Percentiles rank a stretch among this genome's conserved stretches.
phyloP scores from a whole-genome alignment of 2,888 invertebrate species.

The Drosophila planitibia region DNA sequence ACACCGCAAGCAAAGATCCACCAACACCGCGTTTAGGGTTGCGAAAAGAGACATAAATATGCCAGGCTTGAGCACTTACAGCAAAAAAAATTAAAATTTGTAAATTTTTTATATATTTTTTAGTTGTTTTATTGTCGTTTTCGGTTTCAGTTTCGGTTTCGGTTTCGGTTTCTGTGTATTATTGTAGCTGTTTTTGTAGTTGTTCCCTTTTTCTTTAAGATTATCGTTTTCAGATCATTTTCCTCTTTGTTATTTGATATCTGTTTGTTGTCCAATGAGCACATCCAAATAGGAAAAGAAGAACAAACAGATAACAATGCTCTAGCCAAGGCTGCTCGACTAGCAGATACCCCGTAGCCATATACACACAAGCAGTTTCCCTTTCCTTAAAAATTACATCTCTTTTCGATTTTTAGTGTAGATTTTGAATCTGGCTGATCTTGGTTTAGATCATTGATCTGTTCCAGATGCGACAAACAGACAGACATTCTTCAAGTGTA shows the following conservation, averaged over 20 bases:
- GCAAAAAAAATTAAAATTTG: constrained; percentile 28
- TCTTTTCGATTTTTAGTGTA: no score
- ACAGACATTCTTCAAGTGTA: neutral
- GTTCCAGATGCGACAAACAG: neutral
- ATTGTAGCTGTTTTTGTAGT: constrained; percentile 19
- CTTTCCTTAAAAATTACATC: neutral
- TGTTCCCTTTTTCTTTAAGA: constrained; percentile 5
- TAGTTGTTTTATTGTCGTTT: constrained; percentile 61
- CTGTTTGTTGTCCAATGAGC: constrained; percentile 37
- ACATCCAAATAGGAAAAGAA: constrained; percentile 20
- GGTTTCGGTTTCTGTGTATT: constrained; percentile 39
- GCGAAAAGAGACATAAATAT: neutral
- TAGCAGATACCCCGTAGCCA: constrained; percentile 24
- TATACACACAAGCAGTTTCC: neutral
- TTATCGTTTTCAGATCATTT: neutral
- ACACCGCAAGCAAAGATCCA: constrained; percentile 67
- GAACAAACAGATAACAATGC: constrained; percentile 29
- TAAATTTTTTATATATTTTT: constrained; percentile 1
- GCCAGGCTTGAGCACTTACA: neutral
- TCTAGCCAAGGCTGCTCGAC: constrained; percentile 20
- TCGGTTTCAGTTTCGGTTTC: constrained; percentile 43
- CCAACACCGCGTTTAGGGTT: constrained; percentile 40
- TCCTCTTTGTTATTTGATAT: constrained; percentile 2
- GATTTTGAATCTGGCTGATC: neutral
- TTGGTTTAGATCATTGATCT: neutral